Evolutionary conservation across 2,888 invertebrate genomes (phyloP).

Genomic region (Campoplex capitator): DNA sequence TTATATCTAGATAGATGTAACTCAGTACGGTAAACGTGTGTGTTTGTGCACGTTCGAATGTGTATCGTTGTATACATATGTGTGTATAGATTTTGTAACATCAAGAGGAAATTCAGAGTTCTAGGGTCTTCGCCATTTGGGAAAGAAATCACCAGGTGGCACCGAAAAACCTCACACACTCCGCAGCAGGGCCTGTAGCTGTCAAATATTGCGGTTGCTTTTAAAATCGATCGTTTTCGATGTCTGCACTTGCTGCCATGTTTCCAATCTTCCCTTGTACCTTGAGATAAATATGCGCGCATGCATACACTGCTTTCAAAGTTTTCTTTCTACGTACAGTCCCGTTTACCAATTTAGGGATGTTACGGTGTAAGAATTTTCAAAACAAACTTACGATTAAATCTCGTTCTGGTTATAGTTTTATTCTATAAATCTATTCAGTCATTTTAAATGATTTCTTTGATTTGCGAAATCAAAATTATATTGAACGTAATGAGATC

Average conservation of each 20-base stretch:
- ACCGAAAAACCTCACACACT: conserved; percentile 80
- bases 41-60: neutral
- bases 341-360: neutral
- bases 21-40: conserved; percentile 5
- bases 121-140: conserved; percentile 28
- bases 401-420: neutral
- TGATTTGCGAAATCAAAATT: neutral
- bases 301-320: neutral
- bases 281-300: conserved; percentile 16
- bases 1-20: conserved; percentile 58
- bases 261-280: neutral
- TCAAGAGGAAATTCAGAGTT: conserved; percentile 64
- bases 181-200: conserved; percentile 76
- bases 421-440: neutral
- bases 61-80: too few relatives aligned
- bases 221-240: conserved; percentile 82
- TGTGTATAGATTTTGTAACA: conserved; percentile 39
- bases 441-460: neutral
- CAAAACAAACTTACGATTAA: neutral
- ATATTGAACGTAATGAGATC: neutral
- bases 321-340: neutral
- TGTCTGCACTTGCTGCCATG: conserved; percentile 63
- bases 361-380: neutral
- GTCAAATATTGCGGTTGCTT: conserved; percentile 84
- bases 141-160: conserved; percentile 80